These are phyloP conservation scores for Andrena cerasifolii DNA, from an alignment of 1,140 invertebrate genomes.

Conservation along the genomic window DNA sequence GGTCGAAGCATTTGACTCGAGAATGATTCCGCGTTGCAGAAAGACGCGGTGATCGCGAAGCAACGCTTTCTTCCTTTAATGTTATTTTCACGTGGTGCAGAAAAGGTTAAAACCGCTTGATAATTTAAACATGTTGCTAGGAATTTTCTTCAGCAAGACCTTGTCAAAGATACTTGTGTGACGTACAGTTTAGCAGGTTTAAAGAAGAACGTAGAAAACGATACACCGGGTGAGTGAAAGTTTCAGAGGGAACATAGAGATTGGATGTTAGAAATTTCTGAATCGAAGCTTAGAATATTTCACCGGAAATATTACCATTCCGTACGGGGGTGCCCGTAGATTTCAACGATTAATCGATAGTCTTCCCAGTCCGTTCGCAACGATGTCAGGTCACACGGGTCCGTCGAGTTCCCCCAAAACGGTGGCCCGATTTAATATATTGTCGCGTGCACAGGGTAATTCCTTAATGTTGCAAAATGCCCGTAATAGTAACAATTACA, in stretches of 20 bases:
- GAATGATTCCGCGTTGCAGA: neutral
- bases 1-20: neutral
- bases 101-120: too few species aligned
- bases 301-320: neutral
- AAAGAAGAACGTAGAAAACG: too few species aligned
- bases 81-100: neutral
- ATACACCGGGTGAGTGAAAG: too few species aligned
- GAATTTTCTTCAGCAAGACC: too few species aligned
- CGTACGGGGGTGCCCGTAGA: neutral
- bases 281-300: neutral
- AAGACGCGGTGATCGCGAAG: neutral
- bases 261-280: neutral
- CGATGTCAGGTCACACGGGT: constrained; percentile 3
- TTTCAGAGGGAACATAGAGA: too few species aligned
- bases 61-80: neutral
- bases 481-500: constrained; percentile 40
- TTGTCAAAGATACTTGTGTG: too few species aligned
- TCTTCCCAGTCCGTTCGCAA: neutral
- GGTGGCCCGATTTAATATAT: constrained; percentile 14
- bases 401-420: constrained; percentile 7
- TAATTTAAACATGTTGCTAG: too few species aligned
- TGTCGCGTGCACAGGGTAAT: constrained; percentile 35
- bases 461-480: constrained; percentile 36
- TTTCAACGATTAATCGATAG: constrained; percentile 29
- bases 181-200: too few species aligned